Conservation (phyloP, 2,113 vertebrate species). For the Cryptoleucopteryx plumbea region DNA sequence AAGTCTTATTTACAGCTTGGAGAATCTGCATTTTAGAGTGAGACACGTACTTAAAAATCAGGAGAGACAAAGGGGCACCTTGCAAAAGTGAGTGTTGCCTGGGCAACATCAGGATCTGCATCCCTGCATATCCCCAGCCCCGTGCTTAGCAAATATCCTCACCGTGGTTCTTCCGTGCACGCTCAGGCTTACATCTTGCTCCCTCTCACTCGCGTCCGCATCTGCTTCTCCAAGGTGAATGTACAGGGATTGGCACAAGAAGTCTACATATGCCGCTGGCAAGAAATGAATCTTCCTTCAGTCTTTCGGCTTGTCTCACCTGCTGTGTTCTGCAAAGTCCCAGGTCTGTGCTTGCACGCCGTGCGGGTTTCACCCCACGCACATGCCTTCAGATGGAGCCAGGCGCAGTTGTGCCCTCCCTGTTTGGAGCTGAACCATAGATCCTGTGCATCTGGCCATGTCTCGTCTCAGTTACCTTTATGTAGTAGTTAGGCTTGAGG, state of each 20-base stretch:
- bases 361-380: not conserved
- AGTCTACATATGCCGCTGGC: not conserved
- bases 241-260: not conserved
- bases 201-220: not conserved
- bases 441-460: not conserved
- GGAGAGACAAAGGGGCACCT: constrained; percentile 27
- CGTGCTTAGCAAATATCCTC: not conserved
- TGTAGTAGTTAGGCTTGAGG: not conserved
- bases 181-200: not conserved
- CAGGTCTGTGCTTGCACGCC: not conserved
- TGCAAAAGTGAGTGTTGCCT: constrained; percentile 36
- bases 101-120: constrained; percentile 39
- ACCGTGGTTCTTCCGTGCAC: rapidly evolving
- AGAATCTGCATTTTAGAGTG: constrained; percentile 6
- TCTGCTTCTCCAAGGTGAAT: not conserved
- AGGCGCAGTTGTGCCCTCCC: not conserved
- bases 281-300: not conserved
- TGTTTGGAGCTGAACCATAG: not conserved
- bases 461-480: not conserved
- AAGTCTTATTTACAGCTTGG: constrained; percentile 18
- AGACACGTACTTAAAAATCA: not conserved
- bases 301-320: not conserved
- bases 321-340: not conserved
- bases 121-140: not conserved
- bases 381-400: not conserved